Evolutionary conservation across 92 coral and sea anemone genomes (phyloP), one percentile per base, ranked within the genome.

Genomic region (Hydrozoanthus gracilis): DNA sequence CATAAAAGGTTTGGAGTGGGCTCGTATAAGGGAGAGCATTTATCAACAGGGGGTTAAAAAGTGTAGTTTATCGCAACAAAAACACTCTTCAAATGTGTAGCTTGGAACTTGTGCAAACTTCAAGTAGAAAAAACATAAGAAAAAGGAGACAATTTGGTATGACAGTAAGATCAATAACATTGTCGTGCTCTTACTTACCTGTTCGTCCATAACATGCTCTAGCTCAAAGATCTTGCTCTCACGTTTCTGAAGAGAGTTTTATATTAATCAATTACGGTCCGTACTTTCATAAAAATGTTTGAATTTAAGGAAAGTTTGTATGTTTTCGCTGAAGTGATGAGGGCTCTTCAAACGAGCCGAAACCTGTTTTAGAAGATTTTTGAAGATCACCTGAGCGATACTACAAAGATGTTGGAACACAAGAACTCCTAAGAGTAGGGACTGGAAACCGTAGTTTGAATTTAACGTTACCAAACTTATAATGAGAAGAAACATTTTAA

Each of bases 191-290:
- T 0, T 18, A 49, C 89, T 27, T 79, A 89, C 92, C 83, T 84
- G 64, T 39, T 65, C 89, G 78, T 55, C 78, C 71, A 88, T 88
- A 50, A 80, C 88, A 51, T 77, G 78, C 68, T 90, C 90, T 62
- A 90, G 86, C 75, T 90, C 90, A 18, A 82, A 16, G 39, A 91
- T 84, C 72, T 83, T 83, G 67, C 51, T 51, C 55, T 91, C 93
- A 48, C 88, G 86, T 83, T 69, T 87, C 93, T 91, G 85, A 10
- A 65, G 48, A 49, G 9, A 8, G 0, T 15, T 64, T 58, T 4
- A 44, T 61, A n/a, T n/a, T n/a, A 20, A 4, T 58, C 13, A 52
- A 52, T 58, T 11, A 60, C 11, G 61, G 15, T 47, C 51, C n/a
- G 2, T 12, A 47, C 11, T 47, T 11, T 14, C 14, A 47, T 65